Base-by-base conservation (phyloP, 2,888 invertebrate genomes). In the Papilio protenor region DNA sequence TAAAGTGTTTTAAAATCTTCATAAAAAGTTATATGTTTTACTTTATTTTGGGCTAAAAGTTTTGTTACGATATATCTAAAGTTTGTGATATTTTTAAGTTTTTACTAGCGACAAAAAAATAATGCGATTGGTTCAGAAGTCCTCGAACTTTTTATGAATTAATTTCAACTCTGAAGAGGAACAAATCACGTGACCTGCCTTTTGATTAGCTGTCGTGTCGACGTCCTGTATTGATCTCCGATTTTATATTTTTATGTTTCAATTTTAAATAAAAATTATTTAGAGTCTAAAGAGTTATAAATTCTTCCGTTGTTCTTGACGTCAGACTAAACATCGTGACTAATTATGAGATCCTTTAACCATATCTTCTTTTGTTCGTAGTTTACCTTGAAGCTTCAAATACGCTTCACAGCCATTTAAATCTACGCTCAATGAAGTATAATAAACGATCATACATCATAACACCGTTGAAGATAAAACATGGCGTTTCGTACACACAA, bases 111-210 rank as follows among this genome's bases (percentile, higher is more conserved):
- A 4, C 66, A 66, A 69, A 69, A 69, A 57, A 76, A 27, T 76
- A 61, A 2, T 14, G 59, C 59, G 59, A 21, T 4, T 45, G 70
- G 23, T 14, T 71, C 61, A 49, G 27, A 71, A 69, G 16, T 76
- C 76, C 55, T 64, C 49, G 84, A 85, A 75, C 84, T 87, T 90
- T 89, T 89, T 88, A 86, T 87, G 90, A 92, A 92, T 93, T 92
- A 93, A 93, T 92, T 92, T 91, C 87, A 92, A 92, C 89, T 92
- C 91, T 90, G 90, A 90, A 88, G 87, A 85, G 86, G 90, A 91
- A 92, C 90, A 92, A 92, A 91, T 91, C 88, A 89, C 90, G 91
- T 82, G 88, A 82, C 81, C 84, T 86, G 91, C 92, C 91, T 92
- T 86, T 87, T 90, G 90, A 92, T 92, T 88, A 90, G 89, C 85